phyloP scores from a whole-genome alignment of 1,140 invertebrate species.

The Planococcus citri region DNA sequence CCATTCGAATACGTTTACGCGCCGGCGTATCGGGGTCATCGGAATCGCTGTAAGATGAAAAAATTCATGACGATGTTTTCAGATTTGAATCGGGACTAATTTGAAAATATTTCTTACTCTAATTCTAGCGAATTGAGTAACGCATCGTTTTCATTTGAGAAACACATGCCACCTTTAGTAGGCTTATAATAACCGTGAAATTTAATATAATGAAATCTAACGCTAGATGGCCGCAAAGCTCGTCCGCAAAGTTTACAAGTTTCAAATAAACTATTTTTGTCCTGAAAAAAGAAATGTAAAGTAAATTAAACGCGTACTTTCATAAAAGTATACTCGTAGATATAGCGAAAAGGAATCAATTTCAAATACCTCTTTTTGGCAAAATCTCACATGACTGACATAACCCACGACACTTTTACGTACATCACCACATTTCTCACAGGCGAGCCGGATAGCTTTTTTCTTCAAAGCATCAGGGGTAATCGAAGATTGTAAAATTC shows the following conservation, averaged over 20 bases:
- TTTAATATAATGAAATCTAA: slow-evolving; percentile 37
- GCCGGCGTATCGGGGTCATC: not conserved
- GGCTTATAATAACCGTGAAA: not conserved
- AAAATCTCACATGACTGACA: slow-evolving; percentile 46
- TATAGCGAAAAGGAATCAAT: not conserved
- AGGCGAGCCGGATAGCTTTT: slow-evolving; percentile 33
- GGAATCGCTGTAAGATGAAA: not conserved
- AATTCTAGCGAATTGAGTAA: too few species aligned
- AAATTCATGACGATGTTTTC: not conserved
- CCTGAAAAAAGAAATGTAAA: slow-evolving; percentile 35
- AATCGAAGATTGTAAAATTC: slow-evolving; percentile 26
- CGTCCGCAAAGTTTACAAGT: slow-evolving; percentile 42
- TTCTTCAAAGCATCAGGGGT: slow-evolving; percentile 13
- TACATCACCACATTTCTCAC: slow-evolving; percentile 40
- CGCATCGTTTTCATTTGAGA: not conserved
- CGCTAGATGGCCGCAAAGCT: slow-evolving; percentile 43
- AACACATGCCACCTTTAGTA: not conserved
- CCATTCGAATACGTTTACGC: not conserved
- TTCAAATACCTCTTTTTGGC: slow-evolving; percentile 36
- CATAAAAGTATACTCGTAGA: not conserved
- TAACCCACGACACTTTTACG: slow-evolving; percentile 47
- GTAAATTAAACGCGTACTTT: slow-evolving; percentile 1
- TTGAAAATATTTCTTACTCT: too few species aligned
- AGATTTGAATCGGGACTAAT: too few species aligned
- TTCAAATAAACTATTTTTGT: slow-evolving; percentile 38